Evolutionary conservation across 2,888 invertebrate species (phyloP), one percentile per base, ranked within the genome.

Genomic region (Autographa pulchrina): DNA sequence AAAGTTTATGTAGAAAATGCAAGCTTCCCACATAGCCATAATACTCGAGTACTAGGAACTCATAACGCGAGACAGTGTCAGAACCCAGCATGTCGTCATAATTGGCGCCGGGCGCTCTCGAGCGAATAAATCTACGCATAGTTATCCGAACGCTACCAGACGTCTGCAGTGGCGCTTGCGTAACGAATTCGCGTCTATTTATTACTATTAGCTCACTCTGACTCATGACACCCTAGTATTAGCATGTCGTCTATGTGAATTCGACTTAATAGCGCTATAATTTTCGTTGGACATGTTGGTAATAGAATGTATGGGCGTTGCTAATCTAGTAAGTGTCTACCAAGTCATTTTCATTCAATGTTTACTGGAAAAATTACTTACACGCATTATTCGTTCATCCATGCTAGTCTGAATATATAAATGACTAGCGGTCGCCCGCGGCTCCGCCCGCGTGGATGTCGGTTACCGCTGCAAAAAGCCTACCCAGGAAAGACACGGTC

Each of bases 71-170:
- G 59, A 61, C 52, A 78, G 82, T 70, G 74, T 65, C 62, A 81
- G 65, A 63, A 72, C 43, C 64, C 43, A 62, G 73, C 48, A 74
- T 84, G 83, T 83, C 78, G 72, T 78, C 78, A 83, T 72, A 74
- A 72, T 75, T 74, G 85, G 71, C 81, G 77, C 71, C 85, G 62
- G 64, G 75, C 78, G 70, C 69, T 81, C 75, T 81, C 72, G 70
- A 80, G 72, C 72, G 71, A 68, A 78, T 83, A 85, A 85, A 78
- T 83, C 74, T 77, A 76, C 62, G 71, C 75, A 70, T 72, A 84
- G 60, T 76, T 83, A 76, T 75, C 77, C 61, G 54, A 56, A 71
- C 20, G 82, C 77, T 70, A 77, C 68, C 68, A 84, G 84, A 70
- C 68, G 74, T 74, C 75, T 75, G 67, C 54, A 25, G 20, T 8